Conservation (phyloP, 2,113 vertebrate species). For the Cyprinus carpio region DNA sequence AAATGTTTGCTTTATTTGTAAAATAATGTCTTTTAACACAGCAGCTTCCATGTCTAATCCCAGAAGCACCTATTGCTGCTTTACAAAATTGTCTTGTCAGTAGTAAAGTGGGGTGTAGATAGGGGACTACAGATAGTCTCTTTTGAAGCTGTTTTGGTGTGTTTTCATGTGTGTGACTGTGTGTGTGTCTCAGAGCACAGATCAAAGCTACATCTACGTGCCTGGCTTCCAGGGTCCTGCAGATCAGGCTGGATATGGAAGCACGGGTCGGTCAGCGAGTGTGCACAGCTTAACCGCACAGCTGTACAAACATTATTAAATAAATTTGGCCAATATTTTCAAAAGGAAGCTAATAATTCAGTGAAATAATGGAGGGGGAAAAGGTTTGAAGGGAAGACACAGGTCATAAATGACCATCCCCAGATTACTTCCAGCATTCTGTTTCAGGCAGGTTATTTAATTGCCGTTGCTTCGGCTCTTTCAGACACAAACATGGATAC, state of each 20-base stretch:
- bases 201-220: slow-evolving; percentile 68
- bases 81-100: not conserved
- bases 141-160: slow-evolving; percentile 41
- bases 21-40: not conserved
- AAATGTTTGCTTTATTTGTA: not conserved
- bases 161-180: slow-evolving; percentile 10
- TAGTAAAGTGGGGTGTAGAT: not conserved
- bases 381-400: slow-evolving; percentile 64
- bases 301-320: slow-evolving; percentile 78
- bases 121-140: not conserved
- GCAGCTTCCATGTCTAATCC: not conserved
- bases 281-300: slow-evolving; percentile 65
- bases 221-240: slow-evolving; percentile 59
- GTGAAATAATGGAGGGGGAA: slow-evolving; percentile 62
- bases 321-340: slow-evolving; percentile 74
- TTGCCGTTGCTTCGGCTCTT: slow-evolving; percentile 53
- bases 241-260: slow-evolving; percentile 67
- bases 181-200: slow-evolving; percentile 46
- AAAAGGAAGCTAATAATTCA: slow-evolving; percentile 74
- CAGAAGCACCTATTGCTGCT: not conserved
- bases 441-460: slow-evolving; percentile 62
- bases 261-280: slow-evolving; percentile 61
- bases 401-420: slow-evolving; percentile 60
- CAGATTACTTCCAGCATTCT: slow-evolving; percentile 63
- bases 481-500: slow-evolving; percentile 72